Evolutionary conservation across 2,888 invertebrate species (phyloP), one percentile per base, ranked within the genome.

Genomic region (Eurytoma adleriae): DNA sequence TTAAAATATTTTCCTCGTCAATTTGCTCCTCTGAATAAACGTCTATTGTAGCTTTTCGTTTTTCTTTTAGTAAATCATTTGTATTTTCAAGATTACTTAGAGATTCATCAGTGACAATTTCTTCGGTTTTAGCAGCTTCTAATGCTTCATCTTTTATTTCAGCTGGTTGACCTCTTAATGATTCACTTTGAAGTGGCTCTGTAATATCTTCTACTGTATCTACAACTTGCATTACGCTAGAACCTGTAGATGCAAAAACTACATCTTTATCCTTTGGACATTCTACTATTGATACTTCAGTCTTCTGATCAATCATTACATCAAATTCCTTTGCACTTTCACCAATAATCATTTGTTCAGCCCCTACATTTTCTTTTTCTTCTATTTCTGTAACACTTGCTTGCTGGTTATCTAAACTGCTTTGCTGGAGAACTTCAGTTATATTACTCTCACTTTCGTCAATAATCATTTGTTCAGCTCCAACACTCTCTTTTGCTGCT

Each of bases 291-390:
- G 27, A 30, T 10, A 12, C 7, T 7, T 13, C 7, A 7, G 27
- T 24, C 27, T 27, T 30, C 4, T 62, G 30, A 27, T 1, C 30
- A 13, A 12, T 30, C 20, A 56, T 14, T 50, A 59, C 30, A 18
- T 80, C 5, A 2, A 18, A 54, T 0, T 56, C n/a, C 66, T 62
- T 20, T n/a, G 72, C 56, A 16, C 72, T 73, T 57, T 82, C 71
- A 27, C 82, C 71, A n/a, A 16, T n/a, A 3, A 67, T 27, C 0
- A 73, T 72, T 78, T 83, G 74, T 57, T 83, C 82, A 5, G 75
- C 54, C 0, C 77, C 50, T 79, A 83, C 83, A 4, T 48, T 61
- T 50, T 68, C 81, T 30, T 48, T 57, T 20, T 10, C 68, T 30
- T 71, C 83, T 24, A 82, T 56, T 52, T 84, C 81, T 52, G 72